phyloP scores from a whole-genome alignment of 2,113 vertebrate genomes.

The Morone chrysops region DNA sequence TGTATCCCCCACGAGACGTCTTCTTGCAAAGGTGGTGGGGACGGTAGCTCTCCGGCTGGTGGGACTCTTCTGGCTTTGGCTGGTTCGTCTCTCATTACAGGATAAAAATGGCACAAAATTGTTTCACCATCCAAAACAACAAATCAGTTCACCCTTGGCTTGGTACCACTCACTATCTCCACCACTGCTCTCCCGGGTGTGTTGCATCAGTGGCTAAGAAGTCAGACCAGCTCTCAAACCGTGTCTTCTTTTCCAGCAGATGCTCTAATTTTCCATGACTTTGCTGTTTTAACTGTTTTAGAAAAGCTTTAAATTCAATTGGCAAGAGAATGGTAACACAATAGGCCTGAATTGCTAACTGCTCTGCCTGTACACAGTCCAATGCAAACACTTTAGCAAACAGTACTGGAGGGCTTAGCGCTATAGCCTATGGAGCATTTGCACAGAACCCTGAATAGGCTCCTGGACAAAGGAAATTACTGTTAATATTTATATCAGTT shows the following conservation, averaged over 20 bases:
- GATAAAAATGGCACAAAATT: neutral
- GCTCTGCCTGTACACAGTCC: neutral
- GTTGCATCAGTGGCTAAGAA: neutral
- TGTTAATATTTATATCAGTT: neutral
- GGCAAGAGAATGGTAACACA: neutral
- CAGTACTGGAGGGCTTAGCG: neutral
- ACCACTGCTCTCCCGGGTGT: neutral
- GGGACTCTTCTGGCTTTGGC: neutral
- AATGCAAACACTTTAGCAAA: neutral
- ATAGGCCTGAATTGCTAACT: neutral
- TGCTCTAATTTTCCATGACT: neutral
- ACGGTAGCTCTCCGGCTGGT: neutral
- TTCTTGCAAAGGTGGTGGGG: neutral
- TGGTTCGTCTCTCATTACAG: neutral
- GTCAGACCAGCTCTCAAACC: neutral
- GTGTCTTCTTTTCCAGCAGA: neutral
- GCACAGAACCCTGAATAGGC: neutral
- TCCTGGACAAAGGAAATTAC: neutral
- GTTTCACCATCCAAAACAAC: neutral
- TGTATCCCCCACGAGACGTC: neutral
- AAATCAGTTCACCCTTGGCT: neutral
- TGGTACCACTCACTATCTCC: neutral
- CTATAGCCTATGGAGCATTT: neutral
- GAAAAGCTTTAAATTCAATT: neutral
- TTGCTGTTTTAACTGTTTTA: neutral